Conservation (phyloP, 2,113 vertebrate species). For the Archilochus colubris region DNA sequence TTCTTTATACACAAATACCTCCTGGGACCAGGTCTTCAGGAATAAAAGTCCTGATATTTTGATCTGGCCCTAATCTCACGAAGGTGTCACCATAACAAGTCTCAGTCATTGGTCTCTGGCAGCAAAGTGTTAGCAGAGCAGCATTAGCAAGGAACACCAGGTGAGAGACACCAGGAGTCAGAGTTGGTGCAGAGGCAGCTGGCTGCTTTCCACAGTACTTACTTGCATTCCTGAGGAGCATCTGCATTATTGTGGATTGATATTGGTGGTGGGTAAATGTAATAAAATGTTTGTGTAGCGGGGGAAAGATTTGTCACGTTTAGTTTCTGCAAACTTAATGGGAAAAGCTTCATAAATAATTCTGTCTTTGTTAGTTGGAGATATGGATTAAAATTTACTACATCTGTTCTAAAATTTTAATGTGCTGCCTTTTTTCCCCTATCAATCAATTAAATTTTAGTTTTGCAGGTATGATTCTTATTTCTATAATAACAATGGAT, state of each 20-base stretch:
- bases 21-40: neutral
- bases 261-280: neutral
- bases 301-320: neutral
- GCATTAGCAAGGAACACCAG: neutral
- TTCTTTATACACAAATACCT: neutral
- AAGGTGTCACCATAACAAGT: neutral
- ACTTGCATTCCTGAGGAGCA: neutral
- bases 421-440: neutral
- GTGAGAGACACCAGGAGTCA: neutral
- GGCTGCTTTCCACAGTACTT: neutral
- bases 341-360: constrained; percentile 37
- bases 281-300: constrained; percentile 8
- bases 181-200: neutral
- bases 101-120: neutral
- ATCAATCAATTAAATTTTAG: neutral
- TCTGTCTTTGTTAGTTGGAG: constrained; percentile 46
- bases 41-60: neutral
- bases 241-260: neutral
- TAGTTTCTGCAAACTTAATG: neutral
- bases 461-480: neutral
- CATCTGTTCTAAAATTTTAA: constrained; percentile 31
- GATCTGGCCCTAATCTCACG: neutral
- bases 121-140: neutral
- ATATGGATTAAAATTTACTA: constrained; percentile 45
- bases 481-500: neutral